Evolutionary conservation across 1,140 invertebrate genomes (phyloP), one percentile per base, ranked within the genome.

Genomic region (Colletes latitarsis): DNA sequence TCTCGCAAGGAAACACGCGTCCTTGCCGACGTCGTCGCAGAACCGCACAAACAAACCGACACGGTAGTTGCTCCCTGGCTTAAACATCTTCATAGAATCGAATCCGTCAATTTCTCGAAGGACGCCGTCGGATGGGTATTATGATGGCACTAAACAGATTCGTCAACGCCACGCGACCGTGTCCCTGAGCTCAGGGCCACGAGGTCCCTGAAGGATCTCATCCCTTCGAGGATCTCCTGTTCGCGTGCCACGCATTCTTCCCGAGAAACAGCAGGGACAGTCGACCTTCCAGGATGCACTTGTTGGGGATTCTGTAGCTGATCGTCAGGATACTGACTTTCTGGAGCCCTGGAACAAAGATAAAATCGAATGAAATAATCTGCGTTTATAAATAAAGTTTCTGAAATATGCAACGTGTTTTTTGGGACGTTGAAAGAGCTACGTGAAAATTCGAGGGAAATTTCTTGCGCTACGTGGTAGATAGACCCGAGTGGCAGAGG

Each of bases 141-240:
- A 60, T 49, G 58, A 52, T 62, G 71, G 81, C 76, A 73, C 76
- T 85, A 83, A 85, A 85, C 64, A 83, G 70, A 82, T 85, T 79
- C 81, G 76, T 85, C 83, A 85, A 82, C 73, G 82, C 82, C 82
- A 84, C 82, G 79, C 82, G 81, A 83, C 82, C 66, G 57, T 75
- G 81, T 83, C 81, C 84, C 84, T 85, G 77, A 74, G 39, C 46
- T 79, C 85, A 84, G 74, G 84, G 77, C 67, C 77, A 49, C 19
- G 19, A 30, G 49, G 58, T 53, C 77, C 69, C 70, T 12, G 55
- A 21, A 71, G 57, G 43, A 77, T 53, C 53, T 41, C 75, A 41
- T 12, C 39, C 58, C 58, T 30, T 14, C 55, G 68, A 43, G n/a
- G 14, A 53, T 78, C 60, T 41, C n/a, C n/a, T 3, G 68, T 64